Evolutionary conservation across 2,888 invertebrate species (phyloP), one percentile per base, ranked within the genome.

Genomic region (Glaucopsyche alexis): DNA sequence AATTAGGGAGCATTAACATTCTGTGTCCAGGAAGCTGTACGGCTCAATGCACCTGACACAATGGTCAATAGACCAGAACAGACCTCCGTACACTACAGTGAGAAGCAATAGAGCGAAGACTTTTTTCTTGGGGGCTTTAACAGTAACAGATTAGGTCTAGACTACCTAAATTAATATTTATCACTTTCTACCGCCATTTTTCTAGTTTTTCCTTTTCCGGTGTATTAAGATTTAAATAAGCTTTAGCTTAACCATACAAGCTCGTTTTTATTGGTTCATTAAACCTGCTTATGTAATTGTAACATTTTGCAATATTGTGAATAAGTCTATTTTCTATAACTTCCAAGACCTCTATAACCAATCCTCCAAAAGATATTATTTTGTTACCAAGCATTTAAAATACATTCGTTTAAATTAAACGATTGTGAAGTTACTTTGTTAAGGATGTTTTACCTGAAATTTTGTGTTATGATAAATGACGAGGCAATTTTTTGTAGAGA

Each of bases 391-490:
- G 2, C 19, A 55, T 60, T 60, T 38, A 66, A 42, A 40, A 66
- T 8, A 11, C 8, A 40, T 16, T n/a, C 66, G 42, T 42, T 66
- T 66, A 42, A 66, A 66, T 42, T 66, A 16, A 66, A 42, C 42
- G 66, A 8, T 6, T 42, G 42, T 42, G 42, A 66, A 66, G 42
- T 66, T n/a, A n/a, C 3, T 66, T n/a, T 16, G 16, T 5, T 9
- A 9, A 1, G 42, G 66, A n/a, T 14, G 42, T n/a, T 66, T 42
- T 66, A 66, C 66, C 66, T 66, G 66, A 40, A 60, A 42, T 66
- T 66, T 66, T 66, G n/a, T 66, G 66, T 66, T 42, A 42, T 66
- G 66, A 66, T 66, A 66, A 66, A 66, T 66, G 66, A 66, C 66
- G n/a, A 42, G 42, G 66, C 66, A 66, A 42, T 66, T 66, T 66